Conservation (phyloP, 92 coral and sea anemone genomes). For the Pocillopora grandis region DNA sequence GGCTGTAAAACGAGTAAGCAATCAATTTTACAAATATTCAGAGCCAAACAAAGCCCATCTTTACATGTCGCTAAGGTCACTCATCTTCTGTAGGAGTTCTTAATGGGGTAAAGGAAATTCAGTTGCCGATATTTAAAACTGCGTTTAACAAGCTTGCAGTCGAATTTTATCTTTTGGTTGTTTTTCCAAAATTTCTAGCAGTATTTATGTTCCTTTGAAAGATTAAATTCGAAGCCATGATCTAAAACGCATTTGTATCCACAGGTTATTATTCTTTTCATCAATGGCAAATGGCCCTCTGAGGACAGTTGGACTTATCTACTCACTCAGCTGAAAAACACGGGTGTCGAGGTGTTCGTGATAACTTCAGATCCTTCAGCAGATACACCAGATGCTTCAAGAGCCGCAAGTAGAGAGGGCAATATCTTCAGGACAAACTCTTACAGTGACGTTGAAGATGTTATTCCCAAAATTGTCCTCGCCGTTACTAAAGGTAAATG, state of each 20-base stretch:
- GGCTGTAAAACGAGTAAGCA: constrained; percentile 32
- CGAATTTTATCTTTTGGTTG: too few species aligned
- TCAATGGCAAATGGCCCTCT: constrained; percentile 72
- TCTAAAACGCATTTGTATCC: background rate
- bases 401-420: constrained; percentile 26
- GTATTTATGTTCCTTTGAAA: background rate
- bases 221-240: background rate
- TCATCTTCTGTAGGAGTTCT: too few species aligned
- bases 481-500: constrained; percentile 41
- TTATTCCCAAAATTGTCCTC: constrained; percentile 42
- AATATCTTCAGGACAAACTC: constrained; percentile 50
- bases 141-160: too few species aligned
- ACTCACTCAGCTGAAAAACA: constrained; percentile 26
- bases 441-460: constrained; percentile 48
- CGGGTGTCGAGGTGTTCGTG: constrained; percentile 24
- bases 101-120: too few species aligned
- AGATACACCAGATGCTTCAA: constrained; percentile 24
- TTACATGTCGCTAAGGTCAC: too few species aligned
- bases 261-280: constrained; percentile 64
- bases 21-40: too few species aligned
- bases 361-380: constrained; percentile 30
- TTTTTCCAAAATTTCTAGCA: too few species aligned
- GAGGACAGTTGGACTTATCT: constrained; percentile 30
- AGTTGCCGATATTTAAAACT: too few species aligned
- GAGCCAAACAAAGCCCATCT: too few species aligned